phyloP scores from a whole-genome alignment of 1,140 invertebrate species.

The Drosophila nasuta region DNA sequence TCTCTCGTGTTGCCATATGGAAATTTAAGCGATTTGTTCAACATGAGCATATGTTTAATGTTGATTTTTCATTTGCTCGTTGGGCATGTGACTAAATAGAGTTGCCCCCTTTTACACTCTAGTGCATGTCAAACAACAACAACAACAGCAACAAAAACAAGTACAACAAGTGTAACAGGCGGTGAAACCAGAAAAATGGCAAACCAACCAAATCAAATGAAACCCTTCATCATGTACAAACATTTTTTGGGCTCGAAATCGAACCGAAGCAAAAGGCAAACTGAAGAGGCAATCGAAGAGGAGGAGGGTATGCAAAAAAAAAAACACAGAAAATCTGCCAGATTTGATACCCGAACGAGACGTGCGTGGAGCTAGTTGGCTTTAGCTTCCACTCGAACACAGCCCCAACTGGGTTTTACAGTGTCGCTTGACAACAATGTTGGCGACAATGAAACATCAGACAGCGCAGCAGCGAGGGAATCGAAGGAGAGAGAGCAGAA shows the following conservation, averaged over 20 bases:
- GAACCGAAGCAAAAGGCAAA: slow-evolving; percentile 28
- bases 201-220: slow-evolving; percentile 78
- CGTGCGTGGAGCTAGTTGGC: slow-evolving; percentile 35
- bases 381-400: slow-evolving; percentile 1
- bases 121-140: slow-evolving; percentile 15
- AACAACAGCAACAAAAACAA: slow-evolving; percentile 28
- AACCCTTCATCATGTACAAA: slow-evolving; percentile 77
- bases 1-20: slow-evolving; percentile 53
- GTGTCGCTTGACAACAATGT: slow-evolving; percentile 46
- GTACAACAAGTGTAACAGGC: slow-evolving; percentile 53
- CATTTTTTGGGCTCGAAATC: slow-evolving; percentile 69
- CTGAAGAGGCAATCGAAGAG: neutral
- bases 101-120: slow-evolving; percentile 17
- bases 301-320: neutral
- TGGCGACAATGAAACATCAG: slow-evolving; percentile 46
- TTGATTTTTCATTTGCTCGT: slow-evolving; percentile 73
- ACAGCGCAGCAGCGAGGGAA: neutral
- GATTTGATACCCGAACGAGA: slow-evolving; percentile 59
- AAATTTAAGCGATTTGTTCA: slow-evolving; percentile 72
- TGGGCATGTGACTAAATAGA: slow-evolving; percentile 13
- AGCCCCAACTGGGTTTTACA: neutral
- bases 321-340: slow-evolving; percentile 16
- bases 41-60: slow-evolving; percentile 73
- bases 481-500: neutral
- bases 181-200: slow-evolving; percentile 78